A percentile compares a stretch with the other conserved stretches of the same genome.
Evolutionary conservation across 2,888 invertebrate genomes (phyloP).

Genomic region (Tiliacea citrago): DNA sequence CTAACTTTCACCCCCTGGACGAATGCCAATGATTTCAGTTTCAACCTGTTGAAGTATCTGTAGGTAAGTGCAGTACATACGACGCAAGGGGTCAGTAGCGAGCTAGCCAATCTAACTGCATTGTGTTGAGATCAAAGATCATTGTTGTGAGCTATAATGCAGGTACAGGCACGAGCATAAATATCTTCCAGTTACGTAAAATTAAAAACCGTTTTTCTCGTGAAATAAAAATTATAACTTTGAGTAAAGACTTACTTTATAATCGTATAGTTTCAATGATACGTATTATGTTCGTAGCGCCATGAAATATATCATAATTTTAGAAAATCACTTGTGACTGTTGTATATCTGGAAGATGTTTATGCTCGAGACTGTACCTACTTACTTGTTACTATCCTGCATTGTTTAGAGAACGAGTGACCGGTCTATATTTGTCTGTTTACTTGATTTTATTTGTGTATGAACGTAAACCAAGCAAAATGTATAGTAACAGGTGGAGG

Average conservation of each 20-base stretch:
- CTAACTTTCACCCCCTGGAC: not conserved
- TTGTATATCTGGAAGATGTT: not conserved
- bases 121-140: slow-evolving; percentile 43
- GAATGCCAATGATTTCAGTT: not conserved
- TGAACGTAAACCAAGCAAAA: not conserved
- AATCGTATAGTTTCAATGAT: too few relatives aligned
- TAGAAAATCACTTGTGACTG: not conserved
- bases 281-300: too few relatives aligned
- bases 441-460: not conserved
- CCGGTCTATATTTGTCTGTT: not conserved
- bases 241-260: too few relatives aligned
- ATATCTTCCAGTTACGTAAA: not conserved
- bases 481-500: not conserved
- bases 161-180: not conserved
- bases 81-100: slow-evolving; percentile 13
- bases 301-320: too few relatives aligned
- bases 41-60: not conserved
- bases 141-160: slow-evolving; percentile 8
- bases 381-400: not conserved
- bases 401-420: slow-evolving; percentile 9
- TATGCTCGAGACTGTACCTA: not conserved
- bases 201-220: not conserved
- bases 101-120: slow-evolving; percentile 27
- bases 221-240: not conserved
- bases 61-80: not conserved